Base-by-base conservation (phyloP, 2,797 vertebrate genomes). In the Manis javanica region DNA sequence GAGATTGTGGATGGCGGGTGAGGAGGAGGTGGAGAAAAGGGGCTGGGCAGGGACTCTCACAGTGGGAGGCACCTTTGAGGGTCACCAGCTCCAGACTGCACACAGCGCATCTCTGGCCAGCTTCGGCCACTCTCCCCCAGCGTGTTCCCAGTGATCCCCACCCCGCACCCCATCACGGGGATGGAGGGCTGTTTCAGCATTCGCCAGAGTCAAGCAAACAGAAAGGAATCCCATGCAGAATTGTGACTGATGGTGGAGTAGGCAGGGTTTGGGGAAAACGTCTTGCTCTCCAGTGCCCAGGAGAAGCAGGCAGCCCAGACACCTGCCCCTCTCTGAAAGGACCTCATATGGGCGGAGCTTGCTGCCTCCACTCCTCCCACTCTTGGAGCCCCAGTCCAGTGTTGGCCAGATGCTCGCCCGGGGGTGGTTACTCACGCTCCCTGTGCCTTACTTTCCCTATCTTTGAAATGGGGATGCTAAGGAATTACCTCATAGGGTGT, bases 1-100 rank as follows among this genome's bases (percentile, higher is more conserved):
- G 99, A 99, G 98, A 99, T 99, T 72, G 99, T 99, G 34, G 99
- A 99, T 87, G 97, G 98, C 86, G 98, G 98, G 98, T 99, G 79
- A 98, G 98, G n/a, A 77, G 0, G 0, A 6, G 4, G 24, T 6
- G 8, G 59, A n/a, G 55, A 61, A 89, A n/a, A 57, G 74, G 59
- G 74, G 57, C 31, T 1, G 21, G 72, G 19, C n/a, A 18, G 57
- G 77, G 61, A n/a, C 42, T 24, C 29, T 63, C 69, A 29, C 5
- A 61, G 46, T 0, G 0, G 71, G 75, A 57, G 68, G 11, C n/a
- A 37, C 57, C 72, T 64, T 64, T 78, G 83, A 63, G 61, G 59
- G 9, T 37, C 78, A 18, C 78, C 71, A 9, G 72, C 11, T 37
- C 42, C 18, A 21, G 57, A 23, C 42, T 49, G 29, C 19, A 69